These are phyloP conservation scores for Oplegnathus fasciatus DNA, from an alignment of 2,113 vertebrate species.

Conservation along the genomic window DNA sequence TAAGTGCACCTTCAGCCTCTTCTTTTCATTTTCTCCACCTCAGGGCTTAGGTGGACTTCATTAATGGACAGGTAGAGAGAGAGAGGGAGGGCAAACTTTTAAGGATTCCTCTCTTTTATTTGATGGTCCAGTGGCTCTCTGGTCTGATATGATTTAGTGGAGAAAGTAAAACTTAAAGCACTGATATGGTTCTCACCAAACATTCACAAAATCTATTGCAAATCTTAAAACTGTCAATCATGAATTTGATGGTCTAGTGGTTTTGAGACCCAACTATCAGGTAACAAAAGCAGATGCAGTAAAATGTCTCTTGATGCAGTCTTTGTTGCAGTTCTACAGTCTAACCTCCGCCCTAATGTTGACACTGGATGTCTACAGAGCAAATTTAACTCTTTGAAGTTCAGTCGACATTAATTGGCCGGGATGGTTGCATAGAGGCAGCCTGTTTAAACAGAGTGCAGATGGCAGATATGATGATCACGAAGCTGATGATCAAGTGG, in stretches of 20 bases:
- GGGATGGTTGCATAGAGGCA: background rate
- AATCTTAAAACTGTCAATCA: background rate
- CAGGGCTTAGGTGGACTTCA: constrained; percentile 30
- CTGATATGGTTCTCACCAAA: background rate
- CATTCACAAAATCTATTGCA: background rate
- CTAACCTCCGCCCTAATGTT: background rate
- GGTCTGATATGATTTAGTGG: background rate
- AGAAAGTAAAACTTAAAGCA: background rate
- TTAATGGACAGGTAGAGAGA: constrained; percentile 42
- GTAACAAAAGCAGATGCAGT: too few species aligned
- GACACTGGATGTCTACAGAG: background rate
- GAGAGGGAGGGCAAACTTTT: background rate
- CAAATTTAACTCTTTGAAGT: background rate
- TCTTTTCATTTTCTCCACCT: constrained; percentile 14
- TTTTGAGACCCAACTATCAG: background rate
- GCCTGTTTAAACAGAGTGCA: background rate
- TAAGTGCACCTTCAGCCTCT: constrained; percentile 37
- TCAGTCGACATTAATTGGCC: background rate
- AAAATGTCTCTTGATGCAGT: background rate
- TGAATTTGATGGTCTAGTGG: background rate
- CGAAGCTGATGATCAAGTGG: background rate
- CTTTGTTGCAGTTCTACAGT: background rate
- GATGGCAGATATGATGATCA: background rate
- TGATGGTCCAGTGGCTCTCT: constrained; percentile 10
- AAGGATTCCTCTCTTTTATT: constrained; percentile 11